Conservation (phyloP, 2,113 vertebrate genomes). For the Porphyrio hochstetteri region DNA sequence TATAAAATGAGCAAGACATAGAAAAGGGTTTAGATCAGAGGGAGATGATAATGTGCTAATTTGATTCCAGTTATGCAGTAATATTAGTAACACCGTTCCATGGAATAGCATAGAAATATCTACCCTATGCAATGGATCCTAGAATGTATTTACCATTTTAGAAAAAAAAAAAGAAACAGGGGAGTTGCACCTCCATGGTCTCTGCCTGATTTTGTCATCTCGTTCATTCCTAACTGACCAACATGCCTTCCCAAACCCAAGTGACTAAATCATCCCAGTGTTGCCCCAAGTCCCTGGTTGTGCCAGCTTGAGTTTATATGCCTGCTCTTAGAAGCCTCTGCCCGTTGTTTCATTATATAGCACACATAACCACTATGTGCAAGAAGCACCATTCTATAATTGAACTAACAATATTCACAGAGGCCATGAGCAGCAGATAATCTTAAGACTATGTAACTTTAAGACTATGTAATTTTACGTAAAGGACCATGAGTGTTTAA, state of each 20-base stretch:
- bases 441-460: neutral
- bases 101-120: neutral
- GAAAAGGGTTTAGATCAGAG: neutral
- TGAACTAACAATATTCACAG: neutral
- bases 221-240: neutral
- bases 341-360: accelerated
- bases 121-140: accelerated
- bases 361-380: neutral
- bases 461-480: neutral
- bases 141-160: neutral
- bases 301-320: neutral
- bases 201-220: neutral
- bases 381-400: neutral
- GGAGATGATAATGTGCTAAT: neutral
- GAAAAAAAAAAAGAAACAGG: accelerated
- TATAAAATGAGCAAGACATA: neutral
- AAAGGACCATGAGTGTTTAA: neutral
- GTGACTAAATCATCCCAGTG: accelerated
- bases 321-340: neutral
- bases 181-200: accelerated
- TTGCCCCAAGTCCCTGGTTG: accelerated
- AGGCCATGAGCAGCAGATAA: accelerated
- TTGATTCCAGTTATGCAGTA: neutral
- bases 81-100: neutral
- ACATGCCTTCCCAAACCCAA: accelerated